Base-by-base conservation (phyloP, 2,113 vertebrate species). In the Platichthys flesus region DNA sequence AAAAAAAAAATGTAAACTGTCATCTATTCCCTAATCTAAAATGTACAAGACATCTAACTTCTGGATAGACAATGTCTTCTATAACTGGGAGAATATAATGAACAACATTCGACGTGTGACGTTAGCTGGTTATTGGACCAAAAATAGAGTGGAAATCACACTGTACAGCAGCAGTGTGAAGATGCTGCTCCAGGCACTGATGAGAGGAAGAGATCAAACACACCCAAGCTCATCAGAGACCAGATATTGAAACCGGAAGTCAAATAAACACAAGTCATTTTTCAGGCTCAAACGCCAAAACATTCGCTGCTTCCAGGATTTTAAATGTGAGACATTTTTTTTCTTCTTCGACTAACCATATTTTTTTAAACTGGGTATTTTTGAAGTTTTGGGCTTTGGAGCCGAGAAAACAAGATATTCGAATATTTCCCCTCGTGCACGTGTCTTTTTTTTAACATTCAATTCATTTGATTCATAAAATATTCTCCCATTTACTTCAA, bases 71-170 rank as follows among this genome's bases (percentile, higher is more conserved):
- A 42, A 42, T 42, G 40, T 12, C 40, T 45, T 1, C 3, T 45
- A 13, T 15, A 45, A 15, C 14, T 15, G 42, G 10, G 12, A 45
- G 42, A 45, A 15, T 3, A 45, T 45, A 45, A 45, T 45, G 10
- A 45, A 45, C 45, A 49, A 49, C 23, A 79, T 71, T 68, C 28
- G 52, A 75, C 71, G 47, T 26, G 31, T 54, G 51, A 71, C 3
- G 1, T 37, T 42, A 31, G 14, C 47, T 18, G 21, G 40, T 57
- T 61, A 47, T 66, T 57, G 42, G 3, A 42, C 24, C 59, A 71
- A 12, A 57, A 56, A 57, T 47, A 49, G 56, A 1, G 3, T 15
- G 45, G 5, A n/a, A 23, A 49, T 18, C 16, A 18, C 45, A 49
- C 45, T 49, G 45, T 16, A 49, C 45, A 16, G 14, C 45, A 49